Evolutionary conservation across 1,140 invertebrate species (phyloP), one percentile per base, ranked within the genome.

Genomic region (Bactericera cockerelli): DNA sequence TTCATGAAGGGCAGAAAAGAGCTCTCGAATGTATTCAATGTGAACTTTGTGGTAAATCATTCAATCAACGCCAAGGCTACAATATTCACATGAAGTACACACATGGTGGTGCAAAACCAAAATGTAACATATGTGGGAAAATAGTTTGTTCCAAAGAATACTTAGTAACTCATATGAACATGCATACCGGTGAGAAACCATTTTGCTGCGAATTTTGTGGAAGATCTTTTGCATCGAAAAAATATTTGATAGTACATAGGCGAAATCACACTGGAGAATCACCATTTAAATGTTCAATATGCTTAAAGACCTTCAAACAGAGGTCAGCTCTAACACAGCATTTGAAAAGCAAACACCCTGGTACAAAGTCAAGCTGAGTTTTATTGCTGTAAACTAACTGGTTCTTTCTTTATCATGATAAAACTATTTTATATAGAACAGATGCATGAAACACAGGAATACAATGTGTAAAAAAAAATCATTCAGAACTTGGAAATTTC

Each of bases 191-290:
- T 31, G 65, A 76, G 68, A 68, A 74, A 72, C 72, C 77, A 19
- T 77, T 68, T 61, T 72, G 71, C 1, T 90, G 87, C 71, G 84
- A 89, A 63, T 70, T 79, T 0, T 90, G 87, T 70, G 81, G 81
- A 10, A 70, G 73, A 4, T 67, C 68, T 2, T 77, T 74, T 58
- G 70, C 71, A 26, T 66, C 68, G 1, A 67, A 67, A 1, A 66
- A 66, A 56, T 70, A 67, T 56, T 72, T 71, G 49, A 67, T 70
- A 54, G 70, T 72, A 13, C 76, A 76, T 57, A 56, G 61, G 55
- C 42, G 42, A 19, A 49, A 3, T 4, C 42, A 49, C 19, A 19
- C 42, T 49, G 42, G 22, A 3, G 42, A 49, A 49, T 19, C 42
- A 49, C 42, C 42, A 10, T 49, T 10, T 22, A n/a, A 6, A 6